phyloP scores from a whole-genome alignment of 2,113 vertebrate species.

The Chinchilla lanigera region DNA sequence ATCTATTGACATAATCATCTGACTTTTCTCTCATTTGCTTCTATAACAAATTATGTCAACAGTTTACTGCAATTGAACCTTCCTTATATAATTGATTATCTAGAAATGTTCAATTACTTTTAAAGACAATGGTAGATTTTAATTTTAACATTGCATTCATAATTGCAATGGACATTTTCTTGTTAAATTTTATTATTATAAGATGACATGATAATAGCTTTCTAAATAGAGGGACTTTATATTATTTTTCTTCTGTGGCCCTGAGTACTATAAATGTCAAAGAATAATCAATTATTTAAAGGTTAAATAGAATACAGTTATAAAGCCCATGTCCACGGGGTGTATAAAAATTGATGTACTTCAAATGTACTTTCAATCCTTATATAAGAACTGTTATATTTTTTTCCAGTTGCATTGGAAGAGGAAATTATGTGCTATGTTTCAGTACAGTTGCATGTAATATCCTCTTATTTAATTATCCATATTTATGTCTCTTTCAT shows the following conservation, averaged over 20 bases:
- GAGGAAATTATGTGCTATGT: background rate
- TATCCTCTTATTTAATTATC: background rate
- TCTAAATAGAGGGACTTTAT: background rate
- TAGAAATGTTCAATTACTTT: background rate
- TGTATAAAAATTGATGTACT: background rate
- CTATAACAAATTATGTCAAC: background rate
- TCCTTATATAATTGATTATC: background rate
- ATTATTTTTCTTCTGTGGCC: background rate
- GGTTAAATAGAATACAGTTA: background rate
- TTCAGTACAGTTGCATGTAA: background rate
- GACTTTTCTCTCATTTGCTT: background rate
- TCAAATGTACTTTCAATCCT: background rate
- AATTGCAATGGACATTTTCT: background rate
- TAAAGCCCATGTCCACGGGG: background rate
- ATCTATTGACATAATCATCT: background rate
- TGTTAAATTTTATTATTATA: background rate
- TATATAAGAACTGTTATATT: background rate
- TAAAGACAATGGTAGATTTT: background rate
- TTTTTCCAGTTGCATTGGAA: background rate
- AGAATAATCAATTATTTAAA: background rate
- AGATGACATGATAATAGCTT: background rate
- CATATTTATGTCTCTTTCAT: background rate
- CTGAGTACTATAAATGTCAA: background rate
- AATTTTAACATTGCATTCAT: conserved; percentile 2
- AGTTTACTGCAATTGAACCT: background rate